Evolutionary conservation across 2,113 vertebrate species (phyloP).

Genomic region (Rousettus leschenaultii): DNA sequence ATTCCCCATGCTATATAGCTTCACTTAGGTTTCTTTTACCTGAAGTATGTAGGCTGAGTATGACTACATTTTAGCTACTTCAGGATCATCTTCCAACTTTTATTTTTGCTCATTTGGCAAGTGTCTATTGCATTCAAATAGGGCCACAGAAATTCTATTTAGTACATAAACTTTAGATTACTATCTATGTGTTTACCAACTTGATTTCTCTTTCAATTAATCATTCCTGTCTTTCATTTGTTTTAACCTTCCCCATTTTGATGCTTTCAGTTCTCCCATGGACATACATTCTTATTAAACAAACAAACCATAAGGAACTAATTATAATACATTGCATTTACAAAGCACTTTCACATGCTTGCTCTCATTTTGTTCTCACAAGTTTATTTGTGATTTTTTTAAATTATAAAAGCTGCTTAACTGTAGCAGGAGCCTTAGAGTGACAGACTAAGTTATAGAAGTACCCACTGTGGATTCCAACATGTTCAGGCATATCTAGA

Average conservation of each 20-base stretch:
- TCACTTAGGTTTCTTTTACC: not conserved
- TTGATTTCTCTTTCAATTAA: constrained; percentile 35
- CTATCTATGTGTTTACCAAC: not conserved
- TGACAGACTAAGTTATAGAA: not conserved
- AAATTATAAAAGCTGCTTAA: constrained; percentile 45
- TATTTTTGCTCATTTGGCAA: constrained; percentile 7
- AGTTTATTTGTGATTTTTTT: constrained; percentile 39
- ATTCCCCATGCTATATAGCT: not conserved
- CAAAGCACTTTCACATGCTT: constrained; percentile 16
- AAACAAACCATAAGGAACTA: constrained; percentile 19
- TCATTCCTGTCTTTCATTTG: not conserved
- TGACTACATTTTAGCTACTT: not conserved
- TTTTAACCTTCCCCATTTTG: not conserved
- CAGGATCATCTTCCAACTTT: constrained; percentile 13
- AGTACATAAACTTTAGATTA: constrained; percentile 6
- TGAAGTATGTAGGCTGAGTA: not conserved
- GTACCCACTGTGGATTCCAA: not conserved
- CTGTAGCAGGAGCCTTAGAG: not conserved
- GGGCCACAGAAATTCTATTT: not conserved
- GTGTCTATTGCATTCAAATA: not conserved
- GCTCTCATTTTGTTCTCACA: constrained; percentile 19
- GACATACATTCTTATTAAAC: not conserved
- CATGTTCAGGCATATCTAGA: not conserved
- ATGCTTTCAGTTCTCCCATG: not conserved
- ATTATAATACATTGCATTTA: constrained; percentile 23